Base-by-base conservation (phyloP, 2,888 invertebrate genomes). In the Mythimna vitellina region DNA sequence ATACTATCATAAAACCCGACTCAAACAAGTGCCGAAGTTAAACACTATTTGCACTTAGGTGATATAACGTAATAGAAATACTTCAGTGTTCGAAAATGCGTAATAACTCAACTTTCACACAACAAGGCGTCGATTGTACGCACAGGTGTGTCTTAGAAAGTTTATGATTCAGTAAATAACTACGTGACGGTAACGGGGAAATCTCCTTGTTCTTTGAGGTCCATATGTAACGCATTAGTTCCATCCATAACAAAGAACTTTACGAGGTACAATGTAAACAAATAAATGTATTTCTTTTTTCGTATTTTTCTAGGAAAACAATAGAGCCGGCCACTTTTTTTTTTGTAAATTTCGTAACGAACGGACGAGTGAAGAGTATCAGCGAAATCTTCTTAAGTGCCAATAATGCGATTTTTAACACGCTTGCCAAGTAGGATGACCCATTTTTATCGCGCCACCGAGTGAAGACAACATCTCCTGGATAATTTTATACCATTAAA, bases 61-160 rank as follows among this genome's bases (percentile, higher is more conserved):
- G 75, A 29, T 65, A 51, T 69, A 61, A 70, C 78, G 42, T 61
- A 80, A 74, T 75, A 54, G 35, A 75, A 73, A 65, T 75, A 80
- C 70, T 70, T 70, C 58, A 67, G 61, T 68, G 22, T 68, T 75
- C 61, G 75, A 75, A 77, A 72, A 73, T 62, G 68, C 73, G 70
- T 65, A 72, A 84, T 67, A 74, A 64, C 73, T 71, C 53, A 65
- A 84, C 86, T 86, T 86, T 86, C 86, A 76, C 84, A 70, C 49
- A 72, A 69, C 76, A 58, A 70, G 53, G 54, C 60, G 64, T 42
- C 73, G 58, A 76, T 70, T 82, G 85, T 86, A 81, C 68, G 73
- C 75, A 72, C 81, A 83, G 72, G 76, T 83, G 85, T 79, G 77
- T 75, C 75, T 70, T 83, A 63, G 85, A 85, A 83, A 86, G 81